These are phyloP conservation scores for Trichonephila clavipes DNA, from an alignment of 1,140 invertebrate genomes.

Conservation along the genomic window DNA sequence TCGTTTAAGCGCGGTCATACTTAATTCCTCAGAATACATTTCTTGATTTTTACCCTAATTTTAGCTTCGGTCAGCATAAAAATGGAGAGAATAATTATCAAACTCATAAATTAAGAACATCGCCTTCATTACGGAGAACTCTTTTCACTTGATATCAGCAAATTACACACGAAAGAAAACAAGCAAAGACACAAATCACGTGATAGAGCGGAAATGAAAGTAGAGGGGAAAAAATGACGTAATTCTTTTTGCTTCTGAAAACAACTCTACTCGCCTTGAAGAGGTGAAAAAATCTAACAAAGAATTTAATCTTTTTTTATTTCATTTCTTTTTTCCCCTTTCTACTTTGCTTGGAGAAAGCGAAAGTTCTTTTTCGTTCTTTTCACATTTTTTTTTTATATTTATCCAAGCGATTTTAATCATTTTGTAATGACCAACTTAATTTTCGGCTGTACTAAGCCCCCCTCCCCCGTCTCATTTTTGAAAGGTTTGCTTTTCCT, in stretches of 20 bases:
- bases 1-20: constrained; percentile 6
- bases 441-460: not conserved
- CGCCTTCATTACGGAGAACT: not conserved
- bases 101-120: constrained; percentile 39
- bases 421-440: constrained; percentile 30
- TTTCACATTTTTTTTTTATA: not conserved
- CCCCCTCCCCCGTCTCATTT: not conserved
- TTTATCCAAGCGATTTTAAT: constrained; percentile 18
- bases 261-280: constrained; percentile 8
- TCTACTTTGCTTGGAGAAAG: no score
- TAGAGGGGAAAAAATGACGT: not conserved
- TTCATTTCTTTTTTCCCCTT: not conserved
- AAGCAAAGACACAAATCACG: constrained; percentile 26
- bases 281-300: constrained; percentile 12
- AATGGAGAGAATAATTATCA: constrained; percentile 37
- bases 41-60: constrained; percentile 4
- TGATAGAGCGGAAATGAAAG: not conserved
- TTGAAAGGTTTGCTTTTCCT: not conserved
- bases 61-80: constrained; percentile 7
- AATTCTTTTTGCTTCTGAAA: constrained; percentile 25
- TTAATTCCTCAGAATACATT: constrained; percentile 21
- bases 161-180: constrained; percentile 40
- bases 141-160: constrained; percentile 39
- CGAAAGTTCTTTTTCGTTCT: not conserved
- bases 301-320: constrained; percentile 35